Evolutionary conservation across 1,140 invertebrate species (phyloP).

Genomic region (Aphis craccivora): DNA sequence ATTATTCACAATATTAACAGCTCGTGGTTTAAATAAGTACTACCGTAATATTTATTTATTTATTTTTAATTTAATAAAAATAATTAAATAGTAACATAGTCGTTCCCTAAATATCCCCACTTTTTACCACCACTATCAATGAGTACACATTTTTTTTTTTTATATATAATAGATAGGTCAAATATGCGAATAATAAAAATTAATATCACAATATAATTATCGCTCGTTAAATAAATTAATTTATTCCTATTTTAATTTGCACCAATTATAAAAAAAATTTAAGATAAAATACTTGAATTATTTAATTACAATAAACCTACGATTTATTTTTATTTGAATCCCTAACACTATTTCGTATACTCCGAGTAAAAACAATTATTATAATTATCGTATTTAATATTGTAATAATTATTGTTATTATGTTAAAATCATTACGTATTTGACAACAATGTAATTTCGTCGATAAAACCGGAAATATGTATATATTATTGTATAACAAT

Average conservation of each 20-base stretch:
- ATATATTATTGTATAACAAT: neutral
- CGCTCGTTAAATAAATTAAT: neutral
- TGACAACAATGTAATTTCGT: neutral
- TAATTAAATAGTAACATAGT: neutral
- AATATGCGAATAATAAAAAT: neutral
- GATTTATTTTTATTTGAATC: constrained; percentile 8
- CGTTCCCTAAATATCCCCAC: neutral
- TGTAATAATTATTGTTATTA: neutral
- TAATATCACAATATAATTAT: neutral
- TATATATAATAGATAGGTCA: neutral
- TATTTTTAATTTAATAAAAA: neutral
- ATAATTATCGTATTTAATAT: neutral
- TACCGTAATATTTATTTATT: neutral
- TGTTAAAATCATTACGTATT: neutral
- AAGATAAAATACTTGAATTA: constrained; percentile 4
- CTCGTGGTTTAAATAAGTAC: neutral
- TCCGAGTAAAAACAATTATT: neutral
- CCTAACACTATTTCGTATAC: neutral
- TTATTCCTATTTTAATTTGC: neutral
- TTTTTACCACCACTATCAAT: neutral
- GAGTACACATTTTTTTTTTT: neutral
- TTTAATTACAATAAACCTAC: neutral
- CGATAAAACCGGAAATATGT: constrained; percentile 9
- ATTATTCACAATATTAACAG: neutral
- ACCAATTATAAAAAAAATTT: neutral